Evolutionary conservation across 1,140 invertebrate species (phyloP), one percentile per base, ranked within the genome.

Genomic region (Diabrotica undecimpunctata): DNA sequence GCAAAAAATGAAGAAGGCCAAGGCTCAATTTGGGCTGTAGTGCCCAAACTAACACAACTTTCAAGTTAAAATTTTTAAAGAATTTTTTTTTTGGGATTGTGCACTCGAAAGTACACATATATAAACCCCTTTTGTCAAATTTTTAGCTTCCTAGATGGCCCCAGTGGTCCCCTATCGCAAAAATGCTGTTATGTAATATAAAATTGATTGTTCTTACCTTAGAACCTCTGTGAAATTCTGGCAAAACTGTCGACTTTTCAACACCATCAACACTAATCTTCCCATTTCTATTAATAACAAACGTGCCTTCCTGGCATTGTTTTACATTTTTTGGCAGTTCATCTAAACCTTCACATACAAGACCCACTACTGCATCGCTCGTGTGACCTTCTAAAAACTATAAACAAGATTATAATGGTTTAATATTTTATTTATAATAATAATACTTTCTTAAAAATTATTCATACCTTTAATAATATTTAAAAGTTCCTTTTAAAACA

Each of bases 381-480:
- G 55, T 39, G 66, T 76, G 74, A 46, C 61, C 64, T 62, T 76
- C 74, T 65, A 76, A 67, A 68, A 75, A 68, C 75, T 76, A 62
- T 56, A 37, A 50, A n/a, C 12, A 10, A 46, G 14, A n/a, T 12
- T 54, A 11, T 38, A 25, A 0, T 35, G 11, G 52, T 0, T 13
- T 0, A 52, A 61, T 36, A 51, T 36, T 52, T 36, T 6, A 11
- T 35, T 8, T 4, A 41, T 58, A 7, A n/a, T 35, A 37, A 41
- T 12, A 8, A 12, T 12, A 12, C 36, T 9, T n/a, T n/a, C n/a
- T n/a, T n/a, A n/a, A n/a, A n/a, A 59, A 38, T 38, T 35, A 11
- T 54, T 7, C 38, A 35, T 2, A 65, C 55, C 54, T 51, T 6
- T 39, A 57, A 55, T 59, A 13, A 54, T 37, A 58, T 62, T 37